Percentiles rank a stretch among this genome's conserved stretches.
Conservation (phyloP, 37 sponge, comb jelly and placozoan genomes). For the Agelas oroides region DNA sequence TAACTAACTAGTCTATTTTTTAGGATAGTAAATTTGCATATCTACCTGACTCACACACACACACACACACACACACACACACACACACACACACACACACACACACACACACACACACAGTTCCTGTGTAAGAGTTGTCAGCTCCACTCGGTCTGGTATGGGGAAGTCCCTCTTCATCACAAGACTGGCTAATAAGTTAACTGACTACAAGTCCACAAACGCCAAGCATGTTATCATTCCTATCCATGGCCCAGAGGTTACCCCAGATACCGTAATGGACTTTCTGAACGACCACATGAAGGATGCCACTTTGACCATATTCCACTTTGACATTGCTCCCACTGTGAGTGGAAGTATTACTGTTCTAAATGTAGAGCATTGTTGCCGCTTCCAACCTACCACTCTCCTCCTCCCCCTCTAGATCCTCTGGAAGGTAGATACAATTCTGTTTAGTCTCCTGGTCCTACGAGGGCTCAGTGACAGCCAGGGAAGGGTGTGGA, state of each 20-base stretch:
- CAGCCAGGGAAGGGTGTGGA: slow-evolving; percentile 65
- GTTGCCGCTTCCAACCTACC: no score
- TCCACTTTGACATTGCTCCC: slow-evolving; percentile 67
- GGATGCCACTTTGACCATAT: not conserved
- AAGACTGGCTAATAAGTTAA: slow-evolving; percentile 41
- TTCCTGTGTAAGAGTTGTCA: slow-evolving; percentile 65
- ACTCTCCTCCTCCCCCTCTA: not conserved
- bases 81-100: no score
- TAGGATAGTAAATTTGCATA: no score
- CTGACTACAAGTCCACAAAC: not conserved
- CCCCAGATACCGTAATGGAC: slow-evolving; percentile 45
- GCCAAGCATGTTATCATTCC: slow-evolving; percentile 22
- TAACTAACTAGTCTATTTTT: no score
- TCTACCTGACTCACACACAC: no score
- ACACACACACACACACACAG: slow-evolving; percentile 1
- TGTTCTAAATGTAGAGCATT: no score
- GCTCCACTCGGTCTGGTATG: slow-evolving; percentile 72
- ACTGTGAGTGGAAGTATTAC: slow-evolving; percentile 36
- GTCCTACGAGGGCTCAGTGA: slow-evolving; percentile 42
- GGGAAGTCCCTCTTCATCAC: slow-evolving; percentile 75
- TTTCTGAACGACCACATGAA: slow-evolving; percentile 16
- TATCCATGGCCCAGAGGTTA: slow-evolving; percentile 68
- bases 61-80: no score
- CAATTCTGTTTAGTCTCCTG: slow-evolving; percentile 57
- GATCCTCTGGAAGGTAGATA: slow-evolving; percentile 54